Conservation (phyloP, 2,113 vertebrate species). For the Catharus minimus region DNA sequence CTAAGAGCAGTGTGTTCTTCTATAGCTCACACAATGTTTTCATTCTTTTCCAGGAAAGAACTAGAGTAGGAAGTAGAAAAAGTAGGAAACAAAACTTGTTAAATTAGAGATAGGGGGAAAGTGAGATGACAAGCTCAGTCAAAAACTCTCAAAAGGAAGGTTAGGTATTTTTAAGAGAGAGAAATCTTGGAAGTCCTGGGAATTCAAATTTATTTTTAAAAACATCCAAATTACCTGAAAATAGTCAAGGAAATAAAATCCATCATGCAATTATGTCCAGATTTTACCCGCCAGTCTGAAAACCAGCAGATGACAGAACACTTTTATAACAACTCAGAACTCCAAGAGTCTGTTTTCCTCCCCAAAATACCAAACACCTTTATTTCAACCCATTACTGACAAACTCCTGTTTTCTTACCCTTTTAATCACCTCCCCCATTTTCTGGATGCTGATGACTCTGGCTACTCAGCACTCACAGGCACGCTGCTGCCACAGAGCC, state of each 20-base stretch:
- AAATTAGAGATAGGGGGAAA: not conserved
- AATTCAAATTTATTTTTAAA: not conserved
- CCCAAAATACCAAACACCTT: not conserved
- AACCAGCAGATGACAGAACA: not conserved
- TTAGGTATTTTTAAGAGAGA: not conserved
- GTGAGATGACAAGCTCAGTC: not conserved
- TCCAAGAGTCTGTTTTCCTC: not conserved
- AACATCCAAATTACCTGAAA: not conserved
- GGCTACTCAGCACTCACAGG: fast-evolving
- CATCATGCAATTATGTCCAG: fast-evolving
- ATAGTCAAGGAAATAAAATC: not conserved
- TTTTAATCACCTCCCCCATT: not conserved
- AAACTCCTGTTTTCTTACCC: not conserved
- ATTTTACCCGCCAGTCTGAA: not conserved
- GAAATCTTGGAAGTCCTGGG: not conserved
- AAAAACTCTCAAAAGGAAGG: not conserved
- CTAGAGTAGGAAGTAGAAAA: not conserved
- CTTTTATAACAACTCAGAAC: not conserved
- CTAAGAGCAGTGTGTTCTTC: not conserved
- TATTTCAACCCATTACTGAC: not conserved
- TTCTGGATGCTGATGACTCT: not conserved
- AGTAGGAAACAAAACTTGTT: not conserved
- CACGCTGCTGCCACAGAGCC: fast-evolving
- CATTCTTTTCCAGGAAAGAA: not conserved
- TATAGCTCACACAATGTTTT: not conserved